Percentiles rank a stretch among this genome's conserved stretches.
Evolutionary conservation across 2,797 vertebrate species (phyloP).

Genomic region (Acestrorhynchus altus): DNA sequence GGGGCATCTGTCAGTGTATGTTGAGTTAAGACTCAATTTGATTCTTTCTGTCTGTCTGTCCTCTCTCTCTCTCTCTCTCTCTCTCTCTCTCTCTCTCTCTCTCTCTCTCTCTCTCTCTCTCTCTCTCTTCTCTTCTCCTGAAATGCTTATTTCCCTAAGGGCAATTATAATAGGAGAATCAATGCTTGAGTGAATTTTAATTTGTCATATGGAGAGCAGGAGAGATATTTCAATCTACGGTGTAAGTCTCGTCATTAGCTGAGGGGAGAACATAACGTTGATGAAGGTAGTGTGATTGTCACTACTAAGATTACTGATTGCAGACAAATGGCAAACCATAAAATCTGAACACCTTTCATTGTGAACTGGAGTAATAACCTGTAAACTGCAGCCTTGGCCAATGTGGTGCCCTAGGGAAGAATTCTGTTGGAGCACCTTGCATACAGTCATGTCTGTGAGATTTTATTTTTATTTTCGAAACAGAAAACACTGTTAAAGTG

Average conservation of each 20-base stretch:
- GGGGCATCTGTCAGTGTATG: slow-evolving; percentile 48
- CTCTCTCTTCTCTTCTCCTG: slow-evolving; percentile 45
- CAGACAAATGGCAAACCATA: slow-evolving; percentile 18
- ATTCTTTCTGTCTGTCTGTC: slow-evolving; percentile 20
- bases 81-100: slow-evolving; percentile 11
- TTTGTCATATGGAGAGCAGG: slow-evolving; percentile 59
- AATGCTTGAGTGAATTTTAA: slow-evolving; percentile 66
- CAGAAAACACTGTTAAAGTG: no score
- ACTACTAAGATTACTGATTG: slow-evolving; percentile 19
- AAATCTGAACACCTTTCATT: slow-evolving; percentile 2
- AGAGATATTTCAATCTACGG: slow-evolving; percentile 62
- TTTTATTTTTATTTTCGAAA: no score
- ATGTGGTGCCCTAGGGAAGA: no score
- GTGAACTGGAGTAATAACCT: not conserved
- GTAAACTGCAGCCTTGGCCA: not conserved
- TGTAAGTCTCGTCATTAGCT: slow-evolving; percentile 56
- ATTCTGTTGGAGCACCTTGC: no score
- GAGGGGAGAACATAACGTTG: slow-evolving; percentile 26
- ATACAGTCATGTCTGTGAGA: no score
- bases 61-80: slow-evolving; percentile 32
- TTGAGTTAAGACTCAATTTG: slow-evolving; percentile 58
- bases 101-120: no score
- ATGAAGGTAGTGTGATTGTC: slow-evolving; percentile 15
- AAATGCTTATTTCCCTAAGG: slow-evolving; percentile 60
- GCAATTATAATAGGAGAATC: slow-evolving; percentile 64